Conservation (phyloP, 2,113 vertebrate genomes). For the Bettongia penicillata region DNA sequence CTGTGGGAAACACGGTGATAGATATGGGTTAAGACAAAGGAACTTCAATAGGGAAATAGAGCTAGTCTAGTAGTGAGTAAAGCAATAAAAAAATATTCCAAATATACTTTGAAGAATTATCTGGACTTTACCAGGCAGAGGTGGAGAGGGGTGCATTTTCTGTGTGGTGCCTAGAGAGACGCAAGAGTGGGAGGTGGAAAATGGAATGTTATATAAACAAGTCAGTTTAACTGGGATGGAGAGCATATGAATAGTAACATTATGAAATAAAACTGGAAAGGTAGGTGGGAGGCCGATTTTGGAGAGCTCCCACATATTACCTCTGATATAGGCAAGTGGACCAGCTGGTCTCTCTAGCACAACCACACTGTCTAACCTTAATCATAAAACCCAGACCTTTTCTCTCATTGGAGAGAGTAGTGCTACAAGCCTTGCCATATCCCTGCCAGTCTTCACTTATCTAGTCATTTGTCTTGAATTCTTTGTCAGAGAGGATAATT, state of each 20-base stretch:
- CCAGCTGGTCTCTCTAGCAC: neutral
- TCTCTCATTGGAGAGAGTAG: neutral
- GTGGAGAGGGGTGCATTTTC: neutral
- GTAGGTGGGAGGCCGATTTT: neutral
- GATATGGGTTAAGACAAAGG: neutral
- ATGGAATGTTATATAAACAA: neutral
- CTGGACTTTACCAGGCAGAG: neutral
- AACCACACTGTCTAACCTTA: neutral
- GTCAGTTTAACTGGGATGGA: neutral
- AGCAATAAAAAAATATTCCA: neutral
- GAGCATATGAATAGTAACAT: neutral
- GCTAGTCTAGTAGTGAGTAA: neutral
- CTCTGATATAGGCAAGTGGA: neutral
- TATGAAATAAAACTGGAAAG: neutral
- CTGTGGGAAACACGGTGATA: neutral
- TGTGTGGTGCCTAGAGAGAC: neutral
- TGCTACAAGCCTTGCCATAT: neutral
- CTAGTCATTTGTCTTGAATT: conserved; percentile 34
- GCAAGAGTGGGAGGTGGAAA: neutral
- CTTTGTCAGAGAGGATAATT: conserved; percentile 4
- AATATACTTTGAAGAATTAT: neutral
- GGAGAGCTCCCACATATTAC: neutral
- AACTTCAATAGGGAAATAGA: neutral
- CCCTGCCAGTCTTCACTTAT: neutral
- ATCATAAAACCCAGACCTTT: neutral